Base-by-base conservation (phyloP, 2,888 invertebrate genomes). In the Pyrgus malvae region DNA sequence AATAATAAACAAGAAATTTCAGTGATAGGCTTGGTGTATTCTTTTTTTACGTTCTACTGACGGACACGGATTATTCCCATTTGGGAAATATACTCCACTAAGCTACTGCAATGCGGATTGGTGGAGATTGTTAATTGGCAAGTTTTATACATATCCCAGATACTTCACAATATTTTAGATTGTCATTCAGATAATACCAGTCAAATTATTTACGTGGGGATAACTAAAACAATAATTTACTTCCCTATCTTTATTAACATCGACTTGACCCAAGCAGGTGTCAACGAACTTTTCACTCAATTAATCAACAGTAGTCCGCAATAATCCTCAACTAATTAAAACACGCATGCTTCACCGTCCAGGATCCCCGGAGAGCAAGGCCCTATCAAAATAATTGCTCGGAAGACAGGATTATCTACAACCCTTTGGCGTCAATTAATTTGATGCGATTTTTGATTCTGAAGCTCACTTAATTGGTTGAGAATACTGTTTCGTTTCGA, bases 281-380 rank as follows among this genome's bases (percentile, higher is more conserved):
- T 29, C 44, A 27, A 17, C 17, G 35, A 48, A 61, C 55, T 66
- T 61, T 62, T 61, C 66, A 63, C 66, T 69, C 72, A 76, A 80
- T 82, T 81, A 78, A 80, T 80, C 75, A 66, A 62, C 63, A 60
- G 56, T 48, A 23, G 62, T 56, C 66, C 62, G 60, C 60, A 60
- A 70, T 80, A 83, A 83, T 80, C 80, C 74, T 75, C 73, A 75
- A 75, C 78, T 84, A 82, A 83, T 84, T 84, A 82, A 83, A 83
- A 77, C 79, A 78, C 67, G 79, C 65, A 64, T 66, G 68, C 64
- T 59, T 58, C 66, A 62, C 21, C 25, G 41, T 16, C 12, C 48
- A 41, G 45, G 23, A 44, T 54, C 53, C 46, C 53, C 8, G 3
- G 53, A 40, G 53, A 54, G 46, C 31, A 40, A 38, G 45, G 29